Percentiles rank a stretch among this genome's conserved stretches.
These are phyloP conservation scores for Bradypodion ventrale DNA, from an alignment of 2,797 vertebrate species.

Conservation along the genomic window DNA sequence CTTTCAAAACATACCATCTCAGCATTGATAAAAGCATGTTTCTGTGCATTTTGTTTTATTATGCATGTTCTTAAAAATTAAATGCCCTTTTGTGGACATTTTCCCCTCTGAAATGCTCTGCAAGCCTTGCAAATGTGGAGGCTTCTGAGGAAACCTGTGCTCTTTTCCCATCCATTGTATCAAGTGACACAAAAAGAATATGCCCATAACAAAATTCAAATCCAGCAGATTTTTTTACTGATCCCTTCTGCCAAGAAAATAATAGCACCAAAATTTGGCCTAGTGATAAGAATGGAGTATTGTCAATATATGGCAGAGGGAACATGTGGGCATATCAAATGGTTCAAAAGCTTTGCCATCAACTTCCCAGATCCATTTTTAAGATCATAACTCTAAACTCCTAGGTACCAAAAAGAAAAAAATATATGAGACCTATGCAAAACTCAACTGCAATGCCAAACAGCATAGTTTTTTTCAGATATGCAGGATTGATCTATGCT, in stretches of 20 bases:
- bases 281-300: background rate
- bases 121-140: too few relatives aligned
- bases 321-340: background rate
- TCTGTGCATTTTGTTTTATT: too few relatives aligned
- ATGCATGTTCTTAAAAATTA: too few relatives aligned
- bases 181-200: too few relatives aligned
- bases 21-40: too few relatives aligned
- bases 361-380: background rate
- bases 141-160: too few relatives aligned
- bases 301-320: background rate
- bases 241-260: background rate
- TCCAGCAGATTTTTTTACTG: too few relatives aligned
- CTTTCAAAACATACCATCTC: too few relatives aligned
- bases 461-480: conserved; percentile 15
- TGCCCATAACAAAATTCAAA: too few relatives aligned
- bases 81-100: too few relatives aligned
- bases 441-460: conserved; percentile 16
- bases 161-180: too few relatives aligned
- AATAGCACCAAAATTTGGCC: background rate
- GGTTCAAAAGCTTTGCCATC: background rate
- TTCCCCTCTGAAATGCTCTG: too few relatives aligned
- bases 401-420: background rate
- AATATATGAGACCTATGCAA: background rate
- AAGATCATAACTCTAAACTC: background rate
- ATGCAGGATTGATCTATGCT: background rate